Evolutionary conservation across 2,113 vertebrate species (phyloP), one percentile per base, ranked within the genome.

Genomic region (Cinclus cinclus): DNA sequence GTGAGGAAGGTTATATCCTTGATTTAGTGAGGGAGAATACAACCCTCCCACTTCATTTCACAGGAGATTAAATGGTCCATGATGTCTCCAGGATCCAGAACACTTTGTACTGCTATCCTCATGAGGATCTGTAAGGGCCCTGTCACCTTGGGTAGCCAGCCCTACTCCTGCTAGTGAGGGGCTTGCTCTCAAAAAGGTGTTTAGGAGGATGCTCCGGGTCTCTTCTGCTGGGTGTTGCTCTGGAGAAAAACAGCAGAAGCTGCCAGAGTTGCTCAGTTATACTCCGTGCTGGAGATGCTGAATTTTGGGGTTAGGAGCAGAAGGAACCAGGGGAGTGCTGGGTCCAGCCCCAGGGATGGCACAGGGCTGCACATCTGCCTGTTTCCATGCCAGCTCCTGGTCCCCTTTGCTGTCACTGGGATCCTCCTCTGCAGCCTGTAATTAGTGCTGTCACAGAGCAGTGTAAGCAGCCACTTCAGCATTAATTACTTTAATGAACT

Each of bases 401-500:
- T 67, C 79, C 71, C 77, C 65, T 65, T 16, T 13, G 9, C 87
- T 58, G 60, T 63, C 71, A 24, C 81, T 78, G 60, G 74, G 46
- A 92, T 83, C 85, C 90, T 75, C 31, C 65, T 56, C 87, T 55
- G 35, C 92, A 74, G 24, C 56, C 49, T 75, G 52, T 56, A 94
- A 94, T 96, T 78, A 89, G 59, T 50, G 87, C 94, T 86, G 90
- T 70, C 90, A 91, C 80, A 65, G 20, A 90, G 84, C 59, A 6
- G 39, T 30, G 74, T 75, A 46, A 88, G 95, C 94, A 97, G 70
- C 80, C 67, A n/a, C 86, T 96, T 78, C 78, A 89, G 91, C 77
- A 67, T 55, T 89, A 91, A 94, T 97, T 96, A 82, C 94, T 91
- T 94, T 88, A 94, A 96, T 95, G 87, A 97, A 96, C 65, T 96